Evolutionary conservation across 2,888 invertebrate species (phyloP), one percentile per base, ranked within the genome.

Genomic region (Megaustenia siamemsis): DNA sequence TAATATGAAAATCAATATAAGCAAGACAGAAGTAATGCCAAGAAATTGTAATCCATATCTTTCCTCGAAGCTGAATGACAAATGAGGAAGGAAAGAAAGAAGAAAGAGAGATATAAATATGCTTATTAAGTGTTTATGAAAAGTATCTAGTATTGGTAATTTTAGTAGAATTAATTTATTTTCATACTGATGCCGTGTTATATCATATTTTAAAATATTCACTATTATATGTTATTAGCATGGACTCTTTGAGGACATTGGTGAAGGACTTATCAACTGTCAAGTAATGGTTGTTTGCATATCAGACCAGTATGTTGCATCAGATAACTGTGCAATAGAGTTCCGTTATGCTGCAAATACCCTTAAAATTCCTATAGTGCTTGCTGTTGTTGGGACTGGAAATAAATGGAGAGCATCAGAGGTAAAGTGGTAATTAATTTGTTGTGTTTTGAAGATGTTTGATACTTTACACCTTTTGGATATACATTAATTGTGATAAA

Each of bases 221-320:
- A n/a, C n/a, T n/a, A n/a, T n/a, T 56, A 6, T 53, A 21, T 75
- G 15, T 76, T 73, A 80, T 28, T 86, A 92, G 91, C 90, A 90
- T 87, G 91, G 91, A 10, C 84, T 93, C 78, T 92, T 92, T 86
- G 92, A 92, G 79, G 93, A 93, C 86, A 93, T 93, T 56, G 90
- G 91, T 35, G 91, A 91, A 69, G 93, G 93, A 12, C 86, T 93
- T 68, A 86, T 91, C 28, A 89, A 90, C 82, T 89, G 91, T 43
- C 87, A 88, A 38, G 86, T 93, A n/a, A 88, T 92, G 45, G 87
- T 93, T 21, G 91, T 91, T 1, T 93, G 92, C 88, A 91, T 93
- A 35, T 92, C 92, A 12, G 92, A 93, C 76, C 90, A 93, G 85
- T 93, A 93, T 87, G 90, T 90, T 10, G 79, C 83, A 24, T 92